Evolutionary conservation across 2,888 invertebrate genomes (phyloP).

Genomic region (Sicus ferrugineus): DNA sequence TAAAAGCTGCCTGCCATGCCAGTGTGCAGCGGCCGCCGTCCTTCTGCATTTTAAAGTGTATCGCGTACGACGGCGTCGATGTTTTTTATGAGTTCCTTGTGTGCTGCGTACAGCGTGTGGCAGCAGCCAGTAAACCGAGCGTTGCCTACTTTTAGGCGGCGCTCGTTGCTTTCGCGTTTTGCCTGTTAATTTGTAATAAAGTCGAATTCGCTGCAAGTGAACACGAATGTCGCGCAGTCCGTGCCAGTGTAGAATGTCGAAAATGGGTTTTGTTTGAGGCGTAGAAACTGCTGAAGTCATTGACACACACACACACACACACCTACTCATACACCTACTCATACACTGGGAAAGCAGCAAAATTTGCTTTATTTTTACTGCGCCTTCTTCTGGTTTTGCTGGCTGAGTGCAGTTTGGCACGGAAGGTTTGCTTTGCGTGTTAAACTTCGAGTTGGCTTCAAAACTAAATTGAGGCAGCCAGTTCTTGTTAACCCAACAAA

Average conservation of each 20-base stretch:
- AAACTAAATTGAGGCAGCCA: too few relatives aligned
- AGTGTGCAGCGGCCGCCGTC: not conserved
- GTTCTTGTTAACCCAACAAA: too few relatives aligned
- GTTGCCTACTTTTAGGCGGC: conserved; percentile 39
- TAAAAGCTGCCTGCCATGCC: not conserved
- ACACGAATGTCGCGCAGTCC: not conserved
- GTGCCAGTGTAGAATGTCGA: not conserved
- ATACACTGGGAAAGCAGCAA: not conserved
- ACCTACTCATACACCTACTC: not conserved
- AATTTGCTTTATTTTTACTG: not conserved
- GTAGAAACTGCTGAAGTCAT: not conserved
- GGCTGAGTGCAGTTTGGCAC: not conserved
- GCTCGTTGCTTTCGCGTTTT: conserved; percentile 6
- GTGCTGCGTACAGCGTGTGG: not conserved
- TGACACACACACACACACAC: not conserved
- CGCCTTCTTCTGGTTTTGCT: conserved; percentile 13
- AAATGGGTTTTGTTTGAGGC: not conserved
- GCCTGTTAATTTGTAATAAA: conserved; percentile 38
- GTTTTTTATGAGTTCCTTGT: conserved; percentile 19
- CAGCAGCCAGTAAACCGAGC: conserved; percentile 16
- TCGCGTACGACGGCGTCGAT: not conserved
- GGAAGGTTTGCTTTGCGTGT: not conserved
- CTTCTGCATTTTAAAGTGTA: not conserved
- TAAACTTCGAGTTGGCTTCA: too few relatives aligned
- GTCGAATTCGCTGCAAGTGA: not conserved